These are phyloP conservation scores for Therioaphis trifolii DNA, from an alignment of 2,888 invertebrate genomes.

Conservation along the genomic window DNA sequence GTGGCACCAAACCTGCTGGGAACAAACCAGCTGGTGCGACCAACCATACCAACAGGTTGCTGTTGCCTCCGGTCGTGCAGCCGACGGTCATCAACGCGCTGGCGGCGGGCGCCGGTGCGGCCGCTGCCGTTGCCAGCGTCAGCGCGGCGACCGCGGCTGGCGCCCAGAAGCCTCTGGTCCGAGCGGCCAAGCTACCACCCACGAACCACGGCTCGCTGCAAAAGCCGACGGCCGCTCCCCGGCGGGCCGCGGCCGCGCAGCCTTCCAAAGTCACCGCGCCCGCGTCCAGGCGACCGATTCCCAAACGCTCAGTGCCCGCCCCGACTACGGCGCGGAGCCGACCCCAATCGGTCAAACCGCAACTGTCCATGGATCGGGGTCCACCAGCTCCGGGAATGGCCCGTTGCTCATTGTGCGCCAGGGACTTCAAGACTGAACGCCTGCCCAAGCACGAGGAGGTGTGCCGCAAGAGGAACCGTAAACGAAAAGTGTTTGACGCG, in stretches of 20 bases:
- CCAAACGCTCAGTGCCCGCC: conserved; percentile 75
- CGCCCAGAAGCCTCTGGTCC: not conserved
- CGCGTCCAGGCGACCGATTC: conserved; percentile 65
- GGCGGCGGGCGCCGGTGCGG: conserved; percentile 32
- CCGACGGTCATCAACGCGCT: conserved; percentile 34
- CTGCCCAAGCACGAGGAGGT: conserved; percentile 85
- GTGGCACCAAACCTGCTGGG: not conserved
- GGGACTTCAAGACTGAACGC: conserved; percentile 88
- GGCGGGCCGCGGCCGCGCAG: conserved; percentile 41
- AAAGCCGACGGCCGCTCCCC: conserved; percentile 8
- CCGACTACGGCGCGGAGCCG: conserved; percentile 82
- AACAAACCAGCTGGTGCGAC: not conserved
- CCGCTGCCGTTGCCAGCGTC: conserved; percentile 47
- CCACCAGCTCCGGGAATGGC: conserved; percentile 91
- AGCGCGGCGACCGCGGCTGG: not conserved
- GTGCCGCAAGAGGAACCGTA: conserved; percentile 83
- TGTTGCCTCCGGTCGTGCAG: conserved; percentile 48
- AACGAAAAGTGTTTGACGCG: conserved; percentile 91
- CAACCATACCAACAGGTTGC: conserved; percentile 11
- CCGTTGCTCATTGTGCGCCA: conserved; percentile 77
- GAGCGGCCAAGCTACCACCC: not conserved
- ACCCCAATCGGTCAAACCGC: conserved; percentile 72
- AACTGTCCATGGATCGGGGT: conserved; percentile 73
- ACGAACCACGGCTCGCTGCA: not conserved
- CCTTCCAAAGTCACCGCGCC: conserved; percentile 51